Conservation (phyloP, 1,140 invertebrate genomes). For the Liolophura sinensis region DNA sequence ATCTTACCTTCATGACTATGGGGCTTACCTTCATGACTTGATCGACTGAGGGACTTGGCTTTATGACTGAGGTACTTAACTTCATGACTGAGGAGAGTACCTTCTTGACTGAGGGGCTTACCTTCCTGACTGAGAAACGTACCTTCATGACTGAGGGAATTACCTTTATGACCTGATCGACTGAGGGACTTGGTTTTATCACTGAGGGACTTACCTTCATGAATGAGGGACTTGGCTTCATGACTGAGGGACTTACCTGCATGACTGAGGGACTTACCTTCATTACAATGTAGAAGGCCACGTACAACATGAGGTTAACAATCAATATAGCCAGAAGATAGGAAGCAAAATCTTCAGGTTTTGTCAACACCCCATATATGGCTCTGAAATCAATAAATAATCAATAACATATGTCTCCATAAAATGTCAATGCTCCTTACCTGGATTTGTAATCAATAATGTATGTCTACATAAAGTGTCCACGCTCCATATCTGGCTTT, state of each 20-base stretch:
- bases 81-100: neutral
- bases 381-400: constrained; percentile 59
- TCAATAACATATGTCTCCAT: neutral
- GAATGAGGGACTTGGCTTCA: neutral
- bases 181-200: neutral
- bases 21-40: too few species aligned
- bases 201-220: neutral
- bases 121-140: constrained; percentile 27
- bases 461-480: neutral
- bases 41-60: neutral
- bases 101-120: neutral
- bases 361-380: constrained; percentile 67
- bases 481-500: too few species aligned
- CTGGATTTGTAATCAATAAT: neutral
- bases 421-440: neutral
- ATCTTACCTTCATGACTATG: too few species aligned
- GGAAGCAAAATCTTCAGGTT: constrained; percentile 78
- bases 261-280: constrained; percentile 67
- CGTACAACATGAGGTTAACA: constrained; percentile 82
- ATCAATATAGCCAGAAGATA: constrained; percentile 82
- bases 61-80: neutral
- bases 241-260: neutral
- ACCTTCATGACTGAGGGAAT: constrained; percentile 77
- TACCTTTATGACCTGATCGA: neutral
- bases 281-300: constrained; percentile 82